phyloP scores from a whole-genome alignment of 1,140 invertebrate genomes.

The Tyrophagus putrescentiae region DNA sequence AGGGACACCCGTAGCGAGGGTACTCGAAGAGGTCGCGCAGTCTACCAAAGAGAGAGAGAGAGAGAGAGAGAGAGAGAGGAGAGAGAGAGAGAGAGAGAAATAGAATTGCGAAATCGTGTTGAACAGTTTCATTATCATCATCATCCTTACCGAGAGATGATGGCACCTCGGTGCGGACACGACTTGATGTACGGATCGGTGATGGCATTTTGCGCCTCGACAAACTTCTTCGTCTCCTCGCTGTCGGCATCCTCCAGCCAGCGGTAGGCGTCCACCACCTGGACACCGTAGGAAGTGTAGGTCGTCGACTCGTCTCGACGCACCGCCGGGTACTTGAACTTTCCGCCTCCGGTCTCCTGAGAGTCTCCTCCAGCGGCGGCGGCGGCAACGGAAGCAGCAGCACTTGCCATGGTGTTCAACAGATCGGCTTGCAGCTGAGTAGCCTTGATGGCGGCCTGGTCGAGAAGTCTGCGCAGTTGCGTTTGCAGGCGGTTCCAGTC shows the following conservation, averaged over 20 bases:
- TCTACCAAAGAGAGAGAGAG: slow-evolving; percentile 25
- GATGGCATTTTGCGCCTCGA: slow-evolving; percentile 77
- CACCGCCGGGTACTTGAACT: slow-evolving; percentile 49
- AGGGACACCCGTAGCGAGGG: slow-evolving; percentile 80
- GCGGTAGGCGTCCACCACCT: slow-evolving; percentile 82
- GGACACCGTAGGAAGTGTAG: slow-evolving; percentile 60
- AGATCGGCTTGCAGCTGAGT: not conserved
- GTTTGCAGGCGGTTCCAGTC: not conserved
- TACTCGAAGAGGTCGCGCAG: slow-evolving; percentile 88
- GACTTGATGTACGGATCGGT: slow-evolving; percentile 66
- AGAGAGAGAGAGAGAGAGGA: slow-evolving; percentile 6
- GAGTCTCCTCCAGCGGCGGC: too few species aligned
- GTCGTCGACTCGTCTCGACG: slow-evolving; percentile 56
- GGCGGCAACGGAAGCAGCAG: too few species aligned
- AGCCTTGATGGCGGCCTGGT: not conserved
- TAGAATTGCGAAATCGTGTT: slow-evolving; percentile 7
- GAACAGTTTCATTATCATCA: slow-evolving; percentile 26
- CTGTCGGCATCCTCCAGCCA: slow-evolving; percentile 93
- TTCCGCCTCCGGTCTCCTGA: not conserved
- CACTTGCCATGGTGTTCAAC: not conserved
- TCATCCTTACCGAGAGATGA: slow-evolving; percentile 32
- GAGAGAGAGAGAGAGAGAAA: not conserved
- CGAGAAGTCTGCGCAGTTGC: not conserved
- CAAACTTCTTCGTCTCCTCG: slow-evolving; percentile 76
- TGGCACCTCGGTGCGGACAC: slow-evolving; percentile 52